A percentile compares a stretch with the other conserved stretches of the same genome.
Evolutionary conservation across 2,888 invertebrate genomes (phyloP).

Genomic region (Andrena camellia): DNA sequence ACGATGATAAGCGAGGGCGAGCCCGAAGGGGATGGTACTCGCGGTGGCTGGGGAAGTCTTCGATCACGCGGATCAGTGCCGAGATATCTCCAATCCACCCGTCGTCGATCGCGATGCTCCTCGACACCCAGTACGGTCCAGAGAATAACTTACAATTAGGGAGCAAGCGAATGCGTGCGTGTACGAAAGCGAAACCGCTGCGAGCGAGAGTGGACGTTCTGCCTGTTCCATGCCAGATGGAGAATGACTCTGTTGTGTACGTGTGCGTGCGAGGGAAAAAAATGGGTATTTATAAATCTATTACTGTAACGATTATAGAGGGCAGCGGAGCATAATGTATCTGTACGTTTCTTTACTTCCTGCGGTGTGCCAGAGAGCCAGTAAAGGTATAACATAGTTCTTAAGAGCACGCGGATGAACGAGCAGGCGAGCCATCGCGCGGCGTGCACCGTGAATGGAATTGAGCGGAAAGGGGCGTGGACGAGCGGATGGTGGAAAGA

Average conservation of each 20-base stretch:
- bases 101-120: conserved; percentile 37
- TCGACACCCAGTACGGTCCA: conserved; percentile 46
- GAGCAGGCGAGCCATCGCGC: conserved; percentile 6
- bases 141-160: conserved; percentile 68
- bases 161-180: conserved; percentile 62
- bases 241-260: background rate
- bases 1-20: conserved; percentile 42
- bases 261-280: background rate
- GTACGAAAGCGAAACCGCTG: conserved; percentile 31
- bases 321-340: conserved; percentile 53
- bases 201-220: conserved; percentile 32
- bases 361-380: conserved; percentile 40
- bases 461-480: conserved; percentile 25
- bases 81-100: background rate
- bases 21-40: conserved; percentile 47
- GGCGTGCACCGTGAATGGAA: conserved; percentile 20
- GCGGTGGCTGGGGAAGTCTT: conserved; percentile 15
- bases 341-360: conserved; percentile 65
- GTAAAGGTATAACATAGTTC: conserved; percentile 37
- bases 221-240: conserved; percentile 24
- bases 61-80: conserved; percentile 17
- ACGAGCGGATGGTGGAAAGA: conserved; percentile 24
- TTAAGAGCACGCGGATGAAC: conserved; percentile 42
- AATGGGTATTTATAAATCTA: conserved; percentile 66
- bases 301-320: conserved; percentile 62